Percentiles rank a stretch among this genome's conserved stretches.
Conservation (phyloP, 2,113 vertebrate species). For the Oryzias javanicus region DNA sequence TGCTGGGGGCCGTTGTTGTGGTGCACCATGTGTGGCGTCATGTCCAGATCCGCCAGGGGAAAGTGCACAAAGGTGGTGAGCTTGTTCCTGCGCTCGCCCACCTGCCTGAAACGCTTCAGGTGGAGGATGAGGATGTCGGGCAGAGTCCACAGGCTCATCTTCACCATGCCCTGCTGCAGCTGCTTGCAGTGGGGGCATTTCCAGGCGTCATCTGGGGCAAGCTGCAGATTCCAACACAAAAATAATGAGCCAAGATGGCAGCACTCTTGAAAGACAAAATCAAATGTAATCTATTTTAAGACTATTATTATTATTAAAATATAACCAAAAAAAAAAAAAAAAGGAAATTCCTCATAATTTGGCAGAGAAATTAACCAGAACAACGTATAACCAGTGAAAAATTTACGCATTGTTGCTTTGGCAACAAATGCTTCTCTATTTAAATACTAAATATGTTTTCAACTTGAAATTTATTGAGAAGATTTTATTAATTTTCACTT, state of each 20-base stretch:
- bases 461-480: too few relatives aligned
- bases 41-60: conserved; percentile 87
- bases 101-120: conserved; percentile 92
- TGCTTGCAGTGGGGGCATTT: conserved; percentile 91
- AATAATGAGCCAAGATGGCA: background rate
- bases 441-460: too few relatives aligned
- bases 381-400: too few relatives aligned
- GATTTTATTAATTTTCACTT: too few relatives aligned
- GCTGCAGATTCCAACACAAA: conserved; percentile 62
- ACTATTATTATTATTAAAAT: too few relatives aligned
- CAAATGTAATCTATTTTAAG: too few relatives aligned
- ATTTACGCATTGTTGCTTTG: too few relatives aligned
- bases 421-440: too few relatives aligned
- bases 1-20: conserved; percentile 63
- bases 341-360: too few relatives aligned
- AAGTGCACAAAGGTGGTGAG: conserved; percentile 92
- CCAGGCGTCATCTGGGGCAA: conserved; percentile 93
- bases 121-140: conserved; percentile 95
- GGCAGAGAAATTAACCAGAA: too few relatives aligned
- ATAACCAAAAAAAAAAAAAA: too few relatives aligned
- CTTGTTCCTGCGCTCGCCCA: conserved; percentile 89
- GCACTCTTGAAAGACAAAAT: background rate
- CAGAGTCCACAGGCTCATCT: conserved; percentile 94
- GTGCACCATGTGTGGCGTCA: conserved; percentile 90
- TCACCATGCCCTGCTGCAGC: conserved; percentile 89